Conservation (phyloP, 2,888 invertebrate genomes). For the Frankliniella fusca region DNA sequence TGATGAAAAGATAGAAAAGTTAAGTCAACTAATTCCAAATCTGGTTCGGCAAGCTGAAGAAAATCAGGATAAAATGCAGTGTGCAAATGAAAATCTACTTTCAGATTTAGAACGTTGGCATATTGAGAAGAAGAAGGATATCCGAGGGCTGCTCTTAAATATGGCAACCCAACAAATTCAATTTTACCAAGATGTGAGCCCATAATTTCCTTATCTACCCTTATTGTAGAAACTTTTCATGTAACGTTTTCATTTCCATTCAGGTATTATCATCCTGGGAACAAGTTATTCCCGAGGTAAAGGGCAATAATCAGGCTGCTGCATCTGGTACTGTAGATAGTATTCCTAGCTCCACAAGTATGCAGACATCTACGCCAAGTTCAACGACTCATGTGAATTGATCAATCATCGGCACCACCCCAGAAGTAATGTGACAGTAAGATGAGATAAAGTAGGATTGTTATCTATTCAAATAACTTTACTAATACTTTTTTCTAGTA, state of each 20-base stretch:
- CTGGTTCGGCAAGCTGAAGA: slow-evolving; percentile 44
- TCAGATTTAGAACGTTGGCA: slow-evolving; percentile 67
- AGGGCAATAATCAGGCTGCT: neutral
- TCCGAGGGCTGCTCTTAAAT: slow-evolving; percentile 58
- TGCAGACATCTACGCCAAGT: neutral
- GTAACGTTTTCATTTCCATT: neutral
- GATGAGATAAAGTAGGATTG: too few species aligned
- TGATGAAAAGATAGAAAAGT: slow-evolving; percentile 55
- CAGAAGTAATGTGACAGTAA: too few species aligned
- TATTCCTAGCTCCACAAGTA: neutral
- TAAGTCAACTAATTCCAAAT: slow-evolving; percentile 42
- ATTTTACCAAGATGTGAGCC: slow-evolving; percentile 56
- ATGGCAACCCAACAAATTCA: slow-evolving; percentile 63
- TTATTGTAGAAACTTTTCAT: neutral
- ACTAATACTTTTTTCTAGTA: too few species aligned
- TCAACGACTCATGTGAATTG: neutral
- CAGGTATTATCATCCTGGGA: slow-evolving; percentile 9
- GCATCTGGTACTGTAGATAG: neutral
- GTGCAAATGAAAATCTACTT: slow-evolving; percentile 63
- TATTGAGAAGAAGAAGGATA: slow-evolving; percentile 58
- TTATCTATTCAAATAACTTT: too few species aligned
- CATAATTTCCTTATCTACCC: neutral
- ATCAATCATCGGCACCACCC: too few species aligned
- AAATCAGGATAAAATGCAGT: slow-evolving; percentile 60
- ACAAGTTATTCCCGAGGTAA: neutral